phyloP scores from a whole-genome alignment of 2,797 vertebrate species.

The Cygnus olor region DNA sequence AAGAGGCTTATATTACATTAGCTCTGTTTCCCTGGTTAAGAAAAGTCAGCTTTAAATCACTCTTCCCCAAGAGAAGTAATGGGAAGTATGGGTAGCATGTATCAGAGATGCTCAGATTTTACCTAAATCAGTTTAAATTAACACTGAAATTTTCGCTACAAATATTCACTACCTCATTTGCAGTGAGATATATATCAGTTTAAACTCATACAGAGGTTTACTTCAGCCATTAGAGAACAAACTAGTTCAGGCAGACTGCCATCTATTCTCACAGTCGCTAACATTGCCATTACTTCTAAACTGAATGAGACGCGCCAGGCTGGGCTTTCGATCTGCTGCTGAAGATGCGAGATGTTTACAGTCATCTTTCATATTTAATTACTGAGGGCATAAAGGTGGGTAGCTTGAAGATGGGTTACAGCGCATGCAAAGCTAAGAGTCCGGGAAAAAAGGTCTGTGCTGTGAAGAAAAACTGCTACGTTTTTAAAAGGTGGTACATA shows the following conservation, averaged over 20 bases:
- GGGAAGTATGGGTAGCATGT: neutral
- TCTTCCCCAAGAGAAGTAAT: neutral
- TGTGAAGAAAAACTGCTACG: neutral
- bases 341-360: neutral
- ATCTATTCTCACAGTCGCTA: neutral
- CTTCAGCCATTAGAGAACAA: neutral
- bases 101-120: neutral
- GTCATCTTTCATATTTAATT: constrained; percentile 23
- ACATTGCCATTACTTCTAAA: constrained; percentile 3
- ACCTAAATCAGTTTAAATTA: neutral
- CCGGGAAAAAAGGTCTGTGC: neutral
- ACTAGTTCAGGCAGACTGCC: neutral
- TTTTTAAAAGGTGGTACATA: neutral
- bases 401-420: neutral
- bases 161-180: neutral
- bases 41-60: constrained; percentile 30
- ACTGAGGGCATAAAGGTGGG: neutral
- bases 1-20: constrained; percentile 17
- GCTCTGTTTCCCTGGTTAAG: constrained; percentile 5
- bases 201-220: neutral
- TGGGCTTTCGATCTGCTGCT: neutral
- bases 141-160: neutral
- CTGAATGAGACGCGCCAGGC: neutral
- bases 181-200: neutral
- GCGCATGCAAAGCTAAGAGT: neutral